Evolutionary conservation across 2,797 vertebrate species (phyloP).

Genomic region (Cichlasoma orientale): DNA sequence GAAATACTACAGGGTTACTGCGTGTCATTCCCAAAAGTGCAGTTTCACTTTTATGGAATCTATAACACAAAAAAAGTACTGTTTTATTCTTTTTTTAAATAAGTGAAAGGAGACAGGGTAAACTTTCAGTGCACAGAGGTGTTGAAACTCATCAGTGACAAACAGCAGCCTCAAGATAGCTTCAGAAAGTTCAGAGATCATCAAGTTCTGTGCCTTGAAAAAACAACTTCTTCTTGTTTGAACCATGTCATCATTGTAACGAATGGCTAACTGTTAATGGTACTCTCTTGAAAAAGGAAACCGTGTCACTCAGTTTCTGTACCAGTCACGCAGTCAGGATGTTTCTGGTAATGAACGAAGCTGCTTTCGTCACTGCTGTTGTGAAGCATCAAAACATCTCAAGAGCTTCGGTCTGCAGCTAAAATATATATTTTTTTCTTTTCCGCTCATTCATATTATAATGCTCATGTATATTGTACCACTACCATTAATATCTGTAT

Average conservation of each 20-base stretch:
- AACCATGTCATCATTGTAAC: slow-evolving; percentile 5
- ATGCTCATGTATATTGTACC: background rate
- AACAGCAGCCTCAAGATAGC: background rate
- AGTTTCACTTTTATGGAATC: background rate
- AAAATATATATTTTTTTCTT: background rate
- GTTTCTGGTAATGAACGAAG: background rate
- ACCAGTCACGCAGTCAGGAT: background rate
- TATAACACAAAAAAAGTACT: background rate
- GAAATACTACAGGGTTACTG: background rate
- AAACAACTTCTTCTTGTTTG: background rate
- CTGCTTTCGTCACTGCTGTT: background rate
- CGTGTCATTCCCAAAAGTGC: background rate
- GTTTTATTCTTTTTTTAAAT: background rate
- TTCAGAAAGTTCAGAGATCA: background rate
- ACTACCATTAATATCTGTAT: background rate
- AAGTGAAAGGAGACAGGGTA: background rate
- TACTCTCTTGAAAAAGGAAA: background rate
- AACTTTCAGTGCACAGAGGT: background rate
- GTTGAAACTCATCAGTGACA: background rate
- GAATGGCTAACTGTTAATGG: background rate
- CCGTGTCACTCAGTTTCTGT: slow-evolving; percentile 5
- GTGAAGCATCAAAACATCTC: background rate
- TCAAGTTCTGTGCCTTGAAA: background rate
- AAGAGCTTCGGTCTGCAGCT: background rate
- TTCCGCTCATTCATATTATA: slow-evolving; percentile 1